phyloP scores from a whole-genome alignment of 2,113 vertebrate genomes.

The Edolisoma coerulescens region DNA sequence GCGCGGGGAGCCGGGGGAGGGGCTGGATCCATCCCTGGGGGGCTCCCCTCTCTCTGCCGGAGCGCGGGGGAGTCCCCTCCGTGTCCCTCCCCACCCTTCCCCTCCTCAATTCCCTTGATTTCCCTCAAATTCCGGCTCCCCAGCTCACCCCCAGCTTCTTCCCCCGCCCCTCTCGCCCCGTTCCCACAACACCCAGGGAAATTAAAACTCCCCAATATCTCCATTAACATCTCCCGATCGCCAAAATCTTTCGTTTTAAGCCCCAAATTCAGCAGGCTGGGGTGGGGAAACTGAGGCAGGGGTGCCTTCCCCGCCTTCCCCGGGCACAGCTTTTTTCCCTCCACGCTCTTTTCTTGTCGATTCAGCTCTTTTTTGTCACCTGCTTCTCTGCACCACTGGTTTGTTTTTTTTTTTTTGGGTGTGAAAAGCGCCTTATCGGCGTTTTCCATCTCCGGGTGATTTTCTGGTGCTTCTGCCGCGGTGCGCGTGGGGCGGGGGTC shows the following conservation, averaged over 20 bases:
- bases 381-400: not conserved
- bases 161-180: too few species aligned
- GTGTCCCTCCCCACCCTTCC: not conserved
- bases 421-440: not conserved
- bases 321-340: not conserved
- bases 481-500: not conserved
- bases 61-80: rapidly evolving
- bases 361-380: conserved; percentile 20
- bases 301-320: not conserved
- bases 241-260: not conserved
- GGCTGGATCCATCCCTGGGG: not conserved
- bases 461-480: not conserved
- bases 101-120: not conserved
- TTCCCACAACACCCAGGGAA: rapidly evolving
- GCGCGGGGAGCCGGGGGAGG: rapidly evolving
- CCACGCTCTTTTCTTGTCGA: not conserved
- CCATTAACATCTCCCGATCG: rapidly evolving
- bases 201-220: rapidly evolving
- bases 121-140: rapidly evolving
- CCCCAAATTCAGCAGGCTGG: rapidly evolving
- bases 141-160: not conserved
- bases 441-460: not conserved
- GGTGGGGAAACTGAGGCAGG: not conserved
- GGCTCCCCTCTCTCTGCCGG: not conserved
- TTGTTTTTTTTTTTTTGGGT: not conserved